Base-by-base conservation (phyloP, 2,888 invertebrate species). In the Pyrrhopygopsis socrates region DNA sequence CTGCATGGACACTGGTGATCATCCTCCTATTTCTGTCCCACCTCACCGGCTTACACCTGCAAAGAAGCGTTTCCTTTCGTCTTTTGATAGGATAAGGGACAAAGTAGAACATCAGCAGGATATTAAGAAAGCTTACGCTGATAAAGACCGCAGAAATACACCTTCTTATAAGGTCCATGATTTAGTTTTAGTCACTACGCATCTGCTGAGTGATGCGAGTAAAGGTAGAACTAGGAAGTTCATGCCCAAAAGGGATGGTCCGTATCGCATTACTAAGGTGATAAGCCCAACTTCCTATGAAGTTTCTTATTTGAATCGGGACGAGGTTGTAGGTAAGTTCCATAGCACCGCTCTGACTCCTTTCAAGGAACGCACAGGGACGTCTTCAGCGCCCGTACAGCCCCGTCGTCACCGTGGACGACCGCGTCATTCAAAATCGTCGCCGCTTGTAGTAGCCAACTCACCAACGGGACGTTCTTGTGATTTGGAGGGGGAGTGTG, bases 1-100 rank as follows among this genome's bases (percentile, higher is more conserved):
- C 82, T 95, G 38, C 6, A 95, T 96, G 6, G 92, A 95, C 83
- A 84, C 89, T 0, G 93, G 93, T 29, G 93, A 91, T 0, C 77
- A 92, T 27, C 54, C 73, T 13, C 75, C 75, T 20, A 27, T 75
- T 45, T 29, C 75, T 22, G 75, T 75, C 38, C 75, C 84, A 2
- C 84, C 84, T 20, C 81, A 85, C 24, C 18, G 83, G n/a, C 58
- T 83, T 2, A 79, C 78, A 13, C 90, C 88, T n/a, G 77, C 60
- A 0, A 87, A 84, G 20, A 88, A 83, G 45, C 45, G 45, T 45
- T 45, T 45, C 45, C 6, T 45, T 45, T 45, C 45, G 6, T 45
- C 45, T 11, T 45, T 45, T 45, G 45, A 60, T 9, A 27, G 27
- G 60, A 27, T 27, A 22, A 60, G 27, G 18, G 60, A 60, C 3